These are phyloP conservation scores for Umimayanthus chanpuru DNA, from an alignment of 92 coral and sea anemone genomes.

Conservation along the genomic window DNA sequence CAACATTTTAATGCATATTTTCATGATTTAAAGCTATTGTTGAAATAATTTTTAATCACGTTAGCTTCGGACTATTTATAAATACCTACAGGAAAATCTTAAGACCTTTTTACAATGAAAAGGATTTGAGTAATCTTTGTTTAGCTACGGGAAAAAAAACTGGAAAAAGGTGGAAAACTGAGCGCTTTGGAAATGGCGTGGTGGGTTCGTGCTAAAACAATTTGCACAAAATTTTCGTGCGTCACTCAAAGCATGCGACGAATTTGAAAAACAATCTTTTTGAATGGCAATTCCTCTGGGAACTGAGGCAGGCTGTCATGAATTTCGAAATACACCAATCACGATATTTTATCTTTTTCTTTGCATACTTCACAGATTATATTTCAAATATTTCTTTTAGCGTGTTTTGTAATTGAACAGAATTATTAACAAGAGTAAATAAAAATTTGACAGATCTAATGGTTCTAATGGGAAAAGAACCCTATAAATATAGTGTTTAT, in stretches of 20 bases:
- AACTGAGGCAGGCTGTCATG: background rate
- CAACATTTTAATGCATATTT: background rate
- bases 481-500: background rate
- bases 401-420: background rate
- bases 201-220: background rate
- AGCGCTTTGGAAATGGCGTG: background rate
- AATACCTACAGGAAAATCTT: background rate
- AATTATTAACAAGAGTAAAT: background rate
- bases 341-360: background rate
- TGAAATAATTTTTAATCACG: background rate
- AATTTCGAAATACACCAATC: background rate
- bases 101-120: background rate
- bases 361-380: background rate
- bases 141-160: background rate
- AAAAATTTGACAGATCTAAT: background rate
- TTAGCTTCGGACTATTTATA: background rate
- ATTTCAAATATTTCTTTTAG: background rate
- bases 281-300: background rate
- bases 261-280: background rate
- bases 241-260: slow-evolving; percentile 14
- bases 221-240: background rate
- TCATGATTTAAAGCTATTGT: background rate
- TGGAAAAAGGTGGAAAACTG: background rate
- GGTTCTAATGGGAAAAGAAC: background rate
- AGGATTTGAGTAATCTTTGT: background rate